phyloP scores from a whole-genome alignment of 2,113 vertebrate species.

The Peromyscus polionotus region DNA sequence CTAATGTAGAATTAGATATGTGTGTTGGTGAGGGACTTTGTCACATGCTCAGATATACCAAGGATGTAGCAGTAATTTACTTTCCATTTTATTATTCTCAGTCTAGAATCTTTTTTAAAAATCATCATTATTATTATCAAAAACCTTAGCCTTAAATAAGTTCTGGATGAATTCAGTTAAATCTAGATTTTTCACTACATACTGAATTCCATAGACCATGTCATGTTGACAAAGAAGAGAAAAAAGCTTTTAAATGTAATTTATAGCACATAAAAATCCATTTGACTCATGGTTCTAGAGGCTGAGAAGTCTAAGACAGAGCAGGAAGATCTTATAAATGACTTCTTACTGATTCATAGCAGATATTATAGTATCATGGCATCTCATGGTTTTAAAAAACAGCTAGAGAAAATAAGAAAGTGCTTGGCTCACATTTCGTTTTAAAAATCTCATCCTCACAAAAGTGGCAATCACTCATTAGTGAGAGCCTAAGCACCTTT shows the following conservation, averaged over 20 bases:
- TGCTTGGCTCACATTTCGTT: too few species aligned
- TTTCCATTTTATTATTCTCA: neutral
- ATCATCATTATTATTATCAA: neutral
- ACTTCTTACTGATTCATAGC: neutral
- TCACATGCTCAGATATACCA: neutral
- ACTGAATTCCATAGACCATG: too few species aligned
- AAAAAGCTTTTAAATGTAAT: neutral
- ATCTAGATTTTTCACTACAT: neutral
- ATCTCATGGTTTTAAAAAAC: neutral
- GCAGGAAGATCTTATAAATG: accelerated
- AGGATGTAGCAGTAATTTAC: neutral
- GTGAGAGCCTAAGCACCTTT: neutral
- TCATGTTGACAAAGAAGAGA: neutral
- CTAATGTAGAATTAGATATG: neutral
- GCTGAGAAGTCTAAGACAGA: neutral
- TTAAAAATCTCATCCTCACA: neutral
- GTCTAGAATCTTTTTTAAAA: neutral
- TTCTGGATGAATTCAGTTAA: neutral
- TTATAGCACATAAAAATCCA: neutral
- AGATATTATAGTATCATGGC: neutral
- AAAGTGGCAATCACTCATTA: neutral
- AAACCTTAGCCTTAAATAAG: neutral
- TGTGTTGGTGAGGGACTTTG: neutral
- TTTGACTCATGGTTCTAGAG: neutral
- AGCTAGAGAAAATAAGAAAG: neutral